Percentiles rank a stretch among this genome's conserved stretches.
Evolutionary conservation across 2,113 vertebrate species (phyloP).

Genomic region (Elachura formosa): DNA sequence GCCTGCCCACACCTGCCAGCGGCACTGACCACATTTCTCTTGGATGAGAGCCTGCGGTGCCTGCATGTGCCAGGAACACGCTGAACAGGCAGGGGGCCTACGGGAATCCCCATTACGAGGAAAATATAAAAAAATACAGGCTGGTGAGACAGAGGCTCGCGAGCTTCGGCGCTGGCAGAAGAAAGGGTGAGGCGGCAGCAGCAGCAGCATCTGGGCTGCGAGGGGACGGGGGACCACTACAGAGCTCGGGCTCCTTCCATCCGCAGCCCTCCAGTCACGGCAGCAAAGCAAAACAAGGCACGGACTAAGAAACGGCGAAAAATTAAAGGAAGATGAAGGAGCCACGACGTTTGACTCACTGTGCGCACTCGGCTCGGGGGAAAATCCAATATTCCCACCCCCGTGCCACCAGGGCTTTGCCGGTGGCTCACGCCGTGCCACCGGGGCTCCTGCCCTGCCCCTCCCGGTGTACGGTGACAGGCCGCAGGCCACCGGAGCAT

Average conservation of each 20-base stretch:
- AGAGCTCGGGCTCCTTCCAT: neutral
- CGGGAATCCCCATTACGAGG: neutral
- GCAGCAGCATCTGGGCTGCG: neutral
- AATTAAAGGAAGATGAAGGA: neutral
- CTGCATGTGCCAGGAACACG: fast-evolving
- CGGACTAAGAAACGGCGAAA: neutral
- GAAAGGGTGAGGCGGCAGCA: neutral
- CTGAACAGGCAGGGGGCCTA: neutral
- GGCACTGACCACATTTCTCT: fast-evolving
- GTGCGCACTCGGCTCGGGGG: neutral
- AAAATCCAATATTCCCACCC: neutral
- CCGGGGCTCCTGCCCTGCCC: neutral
- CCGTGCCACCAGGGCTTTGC: neutral
- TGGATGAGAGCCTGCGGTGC: fast-evolving
- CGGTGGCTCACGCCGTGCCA: neutral
- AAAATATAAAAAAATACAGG: neutral
- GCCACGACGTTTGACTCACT: neutral
- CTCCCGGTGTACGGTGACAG: neutral
- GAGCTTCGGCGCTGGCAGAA: neutral
- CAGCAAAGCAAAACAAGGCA: neutral
- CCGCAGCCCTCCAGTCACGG: neutral
- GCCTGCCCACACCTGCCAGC: neutral
- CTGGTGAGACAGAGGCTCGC: neutral
- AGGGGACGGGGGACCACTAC: neutral
- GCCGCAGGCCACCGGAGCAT: neutral